phyloP scores from a whole-genome alignment of 2,113 vertebrate species.

The Otocyon megalotis region DNA sequence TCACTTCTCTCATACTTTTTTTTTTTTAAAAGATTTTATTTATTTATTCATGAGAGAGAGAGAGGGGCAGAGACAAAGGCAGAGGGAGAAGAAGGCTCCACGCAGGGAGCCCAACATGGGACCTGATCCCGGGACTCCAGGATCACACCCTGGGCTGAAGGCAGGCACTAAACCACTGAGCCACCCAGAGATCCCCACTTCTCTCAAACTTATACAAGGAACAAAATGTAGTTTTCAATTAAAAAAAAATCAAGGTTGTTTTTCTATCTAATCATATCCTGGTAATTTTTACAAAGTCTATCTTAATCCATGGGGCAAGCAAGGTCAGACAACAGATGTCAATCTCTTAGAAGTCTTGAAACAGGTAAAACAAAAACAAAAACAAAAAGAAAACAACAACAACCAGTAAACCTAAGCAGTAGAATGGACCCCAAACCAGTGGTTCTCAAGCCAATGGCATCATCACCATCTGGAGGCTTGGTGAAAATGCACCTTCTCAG shows the following conservation, averaged over 20 bases:
- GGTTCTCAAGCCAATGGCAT: not conserved
- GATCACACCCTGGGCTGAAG: too few species aligned
- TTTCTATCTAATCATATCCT: slow-evolving; percentile 26
- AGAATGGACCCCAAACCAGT: not conserved
- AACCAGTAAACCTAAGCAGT: not conserved
- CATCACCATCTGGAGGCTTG: not conserved
- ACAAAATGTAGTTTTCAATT: not conserved
- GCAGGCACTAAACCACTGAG: too few species aligned
- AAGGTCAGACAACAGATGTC: not conserved
- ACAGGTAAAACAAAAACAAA: not conserved
- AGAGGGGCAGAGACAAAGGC: too few species aligned
- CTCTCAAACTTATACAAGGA: not conserved
- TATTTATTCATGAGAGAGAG: too few species aligned
- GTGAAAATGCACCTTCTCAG: not conserved
- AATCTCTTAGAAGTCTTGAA: not conserved
- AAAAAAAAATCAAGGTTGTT: not conserved
- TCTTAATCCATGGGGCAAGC: not conserved
- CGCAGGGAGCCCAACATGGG: too few species aligned
- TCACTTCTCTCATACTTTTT: not conserved
- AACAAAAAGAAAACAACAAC: too few species aligned
- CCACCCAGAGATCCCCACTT: too few species aligned
- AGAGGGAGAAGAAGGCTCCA: too few species aligned
- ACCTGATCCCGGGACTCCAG: too few species aligned
- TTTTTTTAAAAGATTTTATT: too few species aligned
- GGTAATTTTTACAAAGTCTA: not conserved